Base-by-base conservation (phyloP, 2,797 vertebrate genomes). In the Melanotaenia maccullochi region DNA sequence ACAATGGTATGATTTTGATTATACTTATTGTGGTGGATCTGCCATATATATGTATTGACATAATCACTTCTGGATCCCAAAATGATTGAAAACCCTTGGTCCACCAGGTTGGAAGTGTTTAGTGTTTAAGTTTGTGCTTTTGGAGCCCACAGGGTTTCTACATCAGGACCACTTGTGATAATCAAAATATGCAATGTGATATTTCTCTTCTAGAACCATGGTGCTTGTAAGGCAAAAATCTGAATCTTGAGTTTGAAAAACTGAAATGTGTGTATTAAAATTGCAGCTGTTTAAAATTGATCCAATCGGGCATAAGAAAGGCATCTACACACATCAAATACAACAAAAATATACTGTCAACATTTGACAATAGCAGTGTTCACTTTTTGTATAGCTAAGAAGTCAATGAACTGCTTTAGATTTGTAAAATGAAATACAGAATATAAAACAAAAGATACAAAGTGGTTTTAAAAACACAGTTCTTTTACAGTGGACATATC, bases 381-480 rank as follows among this genome's bases (percentile, higher is more conserved):
- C 28, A 60, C 78, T 67, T 65, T 72, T 75, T 73, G 57, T 85
- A 71, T 72, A 52, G 75, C 59, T 80, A 76, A 86, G 76, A 84
- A 85, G 67, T 86, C 35, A 51, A 75, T 67, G 5, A 79, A 67
- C 71, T 85, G 66, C 54, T 77, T 81, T 61, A 78, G 55, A 52
- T 85, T 81, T 84, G 76, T 66, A 63, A 79, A 81, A 71, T 90
- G 84, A 87, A 64, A 40, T 76, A 85, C 69, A 82, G 73, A 85
- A 88, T 64, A 78, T 52, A 77, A 84, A 83, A 86, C 55, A 78
- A 71, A 89, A 80, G 65, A 81, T 84, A 85, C 71, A 86, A 87
- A 87, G 57, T 84, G 69, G 87, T 87, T 88, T 69, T 93, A 92
- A 93, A 94, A 94, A 94, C 92, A 90, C 91, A 90, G 83, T 92